Evolutionary conservation across 2,797 vertebrate species (phyloP), one percentile per base, ranked within the genome.

Genomic region (Apogon talboti): DNA sequence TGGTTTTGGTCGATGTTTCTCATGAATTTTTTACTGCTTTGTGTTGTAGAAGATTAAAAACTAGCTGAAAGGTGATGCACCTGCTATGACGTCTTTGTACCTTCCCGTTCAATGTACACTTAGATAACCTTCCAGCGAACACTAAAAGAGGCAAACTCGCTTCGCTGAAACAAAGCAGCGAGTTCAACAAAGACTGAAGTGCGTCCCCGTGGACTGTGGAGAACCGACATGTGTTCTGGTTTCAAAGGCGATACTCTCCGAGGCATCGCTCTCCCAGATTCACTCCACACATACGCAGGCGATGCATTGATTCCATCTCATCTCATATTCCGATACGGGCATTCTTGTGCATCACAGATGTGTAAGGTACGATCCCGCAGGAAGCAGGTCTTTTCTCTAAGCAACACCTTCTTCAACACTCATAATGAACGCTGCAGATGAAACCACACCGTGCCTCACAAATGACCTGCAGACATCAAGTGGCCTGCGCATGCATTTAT

Each of bases 401-500:
- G 15, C 66, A 19, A 43, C 55, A 47, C 33, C 43, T 2, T 44
- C 53, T 71, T 64, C 55, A 47, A 49, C 62, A 24, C 52, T 35
- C 5, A 16, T 2, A 9, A 47, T 58, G 37, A 1, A 40, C 6
- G 14, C 43, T 64, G 12, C 30, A 33, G 30, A 19, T 24, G 24
- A 75, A 81, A 69, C 38, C 35, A 47, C 2, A 35, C 46, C 46
- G 51, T 21, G 66, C 65, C 59, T 60, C 7, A 46, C 18, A 84
- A 80, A 79, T 56, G 61, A 72, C 66, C 56, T 0, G 51, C 56
- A 50, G 66, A 69, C 76, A 53, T 60, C 42, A 76, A 73, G 62
- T 35, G 51, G 68, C 66, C 43, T 67, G 48, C 42, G 54, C 24
- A 49, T 77, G 64, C 81, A 81, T 66, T 41, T 55, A 59, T 81